Base-by-base conservation (phyloP, 2,888 invertebrate genomes). In the Mellilla xanthometata region DNA sequence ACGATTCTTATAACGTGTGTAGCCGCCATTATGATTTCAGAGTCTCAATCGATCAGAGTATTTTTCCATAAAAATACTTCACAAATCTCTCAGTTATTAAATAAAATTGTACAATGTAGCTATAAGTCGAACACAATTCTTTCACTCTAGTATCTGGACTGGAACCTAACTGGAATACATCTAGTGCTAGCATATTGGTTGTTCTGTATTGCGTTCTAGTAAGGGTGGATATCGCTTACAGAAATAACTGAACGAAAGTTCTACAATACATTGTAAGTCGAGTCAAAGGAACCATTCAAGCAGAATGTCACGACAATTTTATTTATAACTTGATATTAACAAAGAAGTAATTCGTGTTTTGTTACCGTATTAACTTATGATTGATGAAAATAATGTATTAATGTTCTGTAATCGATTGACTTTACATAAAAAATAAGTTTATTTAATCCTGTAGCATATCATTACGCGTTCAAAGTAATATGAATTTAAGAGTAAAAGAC, bases 221-320 rank as follows among this genome's bases (percentile, higher is more conserved):
- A 30, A 36, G 29, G 38, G 33, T 39, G 8, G 29, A 38, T 38
- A 33, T 41, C n/a, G 22, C 19, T 7, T 3, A 2, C 28, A 8
- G 4, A 9, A 35, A 29, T 35, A 7, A 11, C 12, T n/a, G n/a
- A 34, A 22, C 9, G 12, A 38, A n/a, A 28, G 22, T 40, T 32
- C 12, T 38, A 46, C 41, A 33, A 24, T 47, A 39, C 29, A 42
- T 33, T 41, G 41, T 24, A 32, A 33, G 32, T 15, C 24, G 43
- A 52, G 46, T 52, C 65, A 74, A 76, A 75, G 63, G 68, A 55
- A 45, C 55, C 68, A 71, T 60, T 67, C 60, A 62, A 68, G 68
- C 66, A 67, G 65, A 72, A 69, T 60, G 62, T 64, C 57, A 46
- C 54, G 56, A 54, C 57, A 58, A 62, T 56, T 58, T 57, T 52